Percentiles rank a stretch among this genome's conserved stretches.
These are phyloP conservation scores for Psettodes erumei DNA, from an alignment of 2,113 vertebrate genomes.

Conservation along the genomic window DNA sequence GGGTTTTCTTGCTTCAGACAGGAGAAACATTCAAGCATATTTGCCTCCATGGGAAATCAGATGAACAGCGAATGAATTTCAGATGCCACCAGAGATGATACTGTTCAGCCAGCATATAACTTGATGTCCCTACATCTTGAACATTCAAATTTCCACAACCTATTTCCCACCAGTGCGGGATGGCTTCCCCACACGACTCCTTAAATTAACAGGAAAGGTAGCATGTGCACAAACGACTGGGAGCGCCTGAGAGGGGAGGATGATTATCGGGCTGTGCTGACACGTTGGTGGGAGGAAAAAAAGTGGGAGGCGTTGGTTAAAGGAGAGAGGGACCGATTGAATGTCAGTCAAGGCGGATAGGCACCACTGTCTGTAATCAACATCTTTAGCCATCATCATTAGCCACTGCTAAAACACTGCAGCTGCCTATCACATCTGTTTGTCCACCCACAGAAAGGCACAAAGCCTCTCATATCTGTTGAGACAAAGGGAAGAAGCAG, in stretches of 20 bases:
- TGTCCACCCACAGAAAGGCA: slow-evolving; percentile 46
- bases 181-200: no score
- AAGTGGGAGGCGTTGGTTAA: slow-evolving; percentile 22
- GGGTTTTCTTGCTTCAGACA: background rate
- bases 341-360: slow-evolving; percentile 27
- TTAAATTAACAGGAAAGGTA: slow-evolving; percentile 30
- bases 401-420: slow-evolving; percentile 34
- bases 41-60: background rate
- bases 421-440: slow-evolving; percentile 39
- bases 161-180: slow-evolving; percentile 15
- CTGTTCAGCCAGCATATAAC: background rate
- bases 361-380: slow-evolving; percentile 55
- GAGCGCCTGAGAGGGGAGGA: slow-evolving; percentile 29
- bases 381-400: slow-evolving; percentile 66
- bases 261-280: slow-evolving; percentile 48
- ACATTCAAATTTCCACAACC: slow-evolving; percentile 8
- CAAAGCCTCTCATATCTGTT: slow-evolving; percentile 19
- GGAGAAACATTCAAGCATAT: background rate
- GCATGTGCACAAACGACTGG: background rate
- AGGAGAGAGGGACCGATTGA: slow-evolving; percentile 23
- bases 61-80: background rate
- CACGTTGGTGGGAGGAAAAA: slow-evolving; percentile 41
- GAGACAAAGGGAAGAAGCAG: slow-evolving; percentile 9
- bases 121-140: background rate
- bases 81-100: background rate